Evolutionary conservation across 2,797 vertebrate genomes (phyloP), one percentile per base, ranked within the genome.

Genomic region (Spea hammondii): DNA sequence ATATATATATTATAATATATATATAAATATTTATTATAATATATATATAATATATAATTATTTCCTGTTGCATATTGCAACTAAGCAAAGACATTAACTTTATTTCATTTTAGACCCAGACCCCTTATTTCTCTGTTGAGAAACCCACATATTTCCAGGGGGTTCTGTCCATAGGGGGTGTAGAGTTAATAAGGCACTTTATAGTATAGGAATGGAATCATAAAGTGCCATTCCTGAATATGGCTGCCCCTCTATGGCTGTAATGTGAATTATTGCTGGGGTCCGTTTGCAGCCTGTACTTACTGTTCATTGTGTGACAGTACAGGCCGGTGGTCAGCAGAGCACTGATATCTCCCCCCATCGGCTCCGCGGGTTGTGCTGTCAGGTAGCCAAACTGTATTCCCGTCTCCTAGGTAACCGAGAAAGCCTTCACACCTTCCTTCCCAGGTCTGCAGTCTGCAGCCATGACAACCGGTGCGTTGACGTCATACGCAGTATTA

Each of bases 321-420:
- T 71, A 49, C 44, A 8, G 14, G 45, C 7, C 54, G 64, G 5
- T n/a, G 2, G 47, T 48, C n/a, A 12, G 12, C n/a, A 12, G 62
- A 13, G 48, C 66, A 5, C 76, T 48, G 76, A n/a, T 59, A 77
- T 72, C 47, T 12, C 76, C 62, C 55, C 66, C 66, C 14, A 17
- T 44, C 65, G 13, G 7, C 72, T 74, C 9, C 8, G 2, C 49
- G 65, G 70, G 1, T 5, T 65, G 60, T 32, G 54, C 84, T 55
- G 48, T 71, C 80, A 74, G 7, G 8, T 55, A 87, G 90, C 92
- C 93, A 92, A 94, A 89, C 92, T 95, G 91, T 85, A 8, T 86
- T 60, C 57, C 79, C 82, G 94, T 98, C 88, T 87, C 95, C 95
- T 83, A 92, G 93, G 94, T 91, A 68, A 59, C 69, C 79, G 74